phyloP scores from a whole-genome alignment of 2,797 vertebrate genomes.

The Manis javanica region DNA sequence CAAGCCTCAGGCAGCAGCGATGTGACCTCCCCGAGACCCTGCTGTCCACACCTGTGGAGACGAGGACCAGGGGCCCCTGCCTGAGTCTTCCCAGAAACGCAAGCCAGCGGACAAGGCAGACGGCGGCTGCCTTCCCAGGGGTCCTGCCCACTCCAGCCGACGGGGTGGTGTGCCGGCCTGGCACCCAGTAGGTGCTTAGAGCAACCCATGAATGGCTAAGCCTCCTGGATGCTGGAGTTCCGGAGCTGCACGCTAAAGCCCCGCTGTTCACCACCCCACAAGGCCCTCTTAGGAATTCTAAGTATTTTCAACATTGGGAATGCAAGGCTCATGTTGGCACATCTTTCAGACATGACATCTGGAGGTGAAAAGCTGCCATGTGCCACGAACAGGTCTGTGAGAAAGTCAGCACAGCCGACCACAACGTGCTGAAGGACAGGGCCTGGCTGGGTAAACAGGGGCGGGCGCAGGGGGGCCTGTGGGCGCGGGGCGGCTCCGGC shows the following conservation, averaged over 20 bases:
- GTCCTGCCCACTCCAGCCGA: too few species aligned
- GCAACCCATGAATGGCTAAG: not conserved
- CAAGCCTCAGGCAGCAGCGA: not conserved
- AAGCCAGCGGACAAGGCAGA: accelerated
- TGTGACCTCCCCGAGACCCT: accelerated
- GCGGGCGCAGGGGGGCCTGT: accelerated
- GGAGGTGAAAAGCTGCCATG: not conserved
- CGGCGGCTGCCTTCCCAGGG: not conserved
- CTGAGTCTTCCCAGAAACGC: not conserved
- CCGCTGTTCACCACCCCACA: not conserved
- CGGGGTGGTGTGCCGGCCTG: accelerated
- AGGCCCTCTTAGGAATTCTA: not conserved
- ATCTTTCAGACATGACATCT: not conserved
- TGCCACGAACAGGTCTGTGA: not conserved
- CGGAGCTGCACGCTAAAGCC: accelerated
- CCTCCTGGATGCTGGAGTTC: accelerated
- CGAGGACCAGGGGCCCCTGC: not conserved
- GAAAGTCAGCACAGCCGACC: not conserved
- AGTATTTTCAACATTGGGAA: not conserved
- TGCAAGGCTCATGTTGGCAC: accelerated
- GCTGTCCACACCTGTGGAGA: not conserved
- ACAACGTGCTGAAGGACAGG: accelerated
- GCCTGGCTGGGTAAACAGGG: not conserved
- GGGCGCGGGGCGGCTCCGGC: not conserved
- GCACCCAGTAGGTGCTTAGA: accelerated